Conservation (phyloP, 1,140 invertebrate species). For the Centruroides vittatus region DNA sequence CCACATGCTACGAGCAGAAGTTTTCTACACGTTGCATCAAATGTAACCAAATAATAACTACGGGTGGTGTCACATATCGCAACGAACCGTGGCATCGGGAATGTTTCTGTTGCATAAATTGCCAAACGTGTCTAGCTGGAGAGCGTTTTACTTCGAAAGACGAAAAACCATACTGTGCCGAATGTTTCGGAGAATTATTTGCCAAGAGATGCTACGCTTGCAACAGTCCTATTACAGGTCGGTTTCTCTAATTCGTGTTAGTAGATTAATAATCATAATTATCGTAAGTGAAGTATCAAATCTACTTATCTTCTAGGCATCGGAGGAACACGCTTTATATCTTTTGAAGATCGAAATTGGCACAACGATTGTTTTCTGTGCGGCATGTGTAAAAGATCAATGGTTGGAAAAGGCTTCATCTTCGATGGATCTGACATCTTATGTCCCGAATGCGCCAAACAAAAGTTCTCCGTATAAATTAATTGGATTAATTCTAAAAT, state of each 20-base stretch:
- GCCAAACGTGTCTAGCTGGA: conserved; percentile 84
- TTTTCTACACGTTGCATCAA: conserved; percentile 96
- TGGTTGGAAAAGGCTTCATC: conserved; percentile 97
- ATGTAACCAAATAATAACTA: conserved; percentile 97
- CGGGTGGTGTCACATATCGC: conserved; percentile 97
- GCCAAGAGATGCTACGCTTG: conserved; percentile 97
- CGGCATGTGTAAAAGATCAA: conserved; percentile 77
- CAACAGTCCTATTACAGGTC: conserved; percentile 94
- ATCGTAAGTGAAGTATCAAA: conserved; percentile 74
- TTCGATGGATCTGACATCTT: conserved; percentile 93
- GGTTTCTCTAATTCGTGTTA: conserved; percentile 17
- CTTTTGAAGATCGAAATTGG: no score
- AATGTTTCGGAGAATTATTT: conserved; percentile 96
- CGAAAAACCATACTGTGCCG: conserved; percentile 97
- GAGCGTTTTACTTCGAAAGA: conserved; percentile 96
- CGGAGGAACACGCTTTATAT: no score
- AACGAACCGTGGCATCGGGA: conserved; percentile 30
- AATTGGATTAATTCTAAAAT: no score
- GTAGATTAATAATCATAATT: no score
- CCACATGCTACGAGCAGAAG: conserved; percentile 43
- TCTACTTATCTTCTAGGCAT: conserved; percentile 80
- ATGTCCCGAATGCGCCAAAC: conserved; percentile 96
- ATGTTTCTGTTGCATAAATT: conserved; percentile 90
- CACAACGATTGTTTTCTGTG: conserved; percentile 34
- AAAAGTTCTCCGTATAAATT: conserved; percentile 43